Base-by-base conservation (phyloP, 2,113 vertebrate species). In the Spilogale gracilis region DNA sequence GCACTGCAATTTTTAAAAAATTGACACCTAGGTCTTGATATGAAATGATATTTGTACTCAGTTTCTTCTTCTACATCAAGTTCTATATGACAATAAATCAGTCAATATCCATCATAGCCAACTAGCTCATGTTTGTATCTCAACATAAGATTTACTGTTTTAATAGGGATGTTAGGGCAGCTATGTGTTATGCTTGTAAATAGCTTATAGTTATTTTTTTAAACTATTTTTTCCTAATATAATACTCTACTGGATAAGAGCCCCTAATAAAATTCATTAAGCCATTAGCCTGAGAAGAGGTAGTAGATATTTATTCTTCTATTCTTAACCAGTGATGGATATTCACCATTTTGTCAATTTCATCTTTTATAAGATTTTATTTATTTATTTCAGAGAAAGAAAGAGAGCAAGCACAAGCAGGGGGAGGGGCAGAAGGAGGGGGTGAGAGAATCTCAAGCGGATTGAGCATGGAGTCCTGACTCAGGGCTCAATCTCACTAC, bases 141-240 rank as follows among this genome's bases (percentile, higher is more conserved):
- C 91, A 89, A 25, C 79, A 27, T n/a, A 93, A 88, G 16, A 50
- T 56, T 58, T 67, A 86, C 81, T 78, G 9, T 83, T 85, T 56
- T 86, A 60, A 52, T 8, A 20, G 32, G 9, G 1, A 32, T 69
- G 1, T 78, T 85, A 82, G 52, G n/a, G 13, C 45, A 96, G 23
- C 20, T 71, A n/a, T 71, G 25, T 48, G 13, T 23, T 76, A 0
- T 63, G 10, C 56, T 95, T 79, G 3, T 74, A 87, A 95, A 91
- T 84, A 93, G 61, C 32, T 67, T 81, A 78, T 81, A 87, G 58
- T 67, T 14, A 8, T 85, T 79, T 96, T 96, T 80, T 79, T 48
- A 65, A 93, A 79, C 38, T 78, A 69, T 88, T 93, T 27, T 90
- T 96, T 93, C 13, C 60, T 56, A 82, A 79, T 48, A 50, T 30